Percentiles rank a stretch among this genome's conserved stretches.
Conservation (phyloP, 2,113 vertebrate genomes). For the Dinomys branickii region DNA sequence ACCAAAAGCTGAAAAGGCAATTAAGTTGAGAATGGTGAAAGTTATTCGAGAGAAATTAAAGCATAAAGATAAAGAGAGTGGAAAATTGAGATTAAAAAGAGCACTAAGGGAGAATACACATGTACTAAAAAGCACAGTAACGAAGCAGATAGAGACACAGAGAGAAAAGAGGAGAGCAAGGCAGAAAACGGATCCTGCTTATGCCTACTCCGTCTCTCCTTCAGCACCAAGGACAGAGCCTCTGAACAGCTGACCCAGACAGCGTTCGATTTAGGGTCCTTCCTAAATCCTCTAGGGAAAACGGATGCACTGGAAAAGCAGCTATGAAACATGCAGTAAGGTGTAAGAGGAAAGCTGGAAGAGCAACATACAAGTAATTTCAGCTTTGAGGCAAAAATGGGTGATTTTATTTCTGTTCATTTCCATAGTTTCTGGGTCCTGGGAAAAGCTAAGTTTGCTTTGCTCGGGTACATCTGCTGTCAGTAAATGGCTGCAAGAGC, state of each 20-base stretch:
- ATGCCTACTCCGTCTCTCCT: constrained; percentile 46
- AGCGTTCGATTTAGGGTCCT: constrained; percentile 41
- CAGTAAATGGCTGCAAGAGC: constrained; percentile 59
- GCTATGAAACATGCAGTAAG: constrained; percentile 55
- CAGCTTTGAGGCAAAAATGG: constrained; percentile 71
- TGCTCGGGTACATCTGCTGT: constrained; percentile 44
- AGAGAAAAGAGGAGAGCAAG: neutral
- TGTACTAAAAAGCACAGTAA: constrained; percentile 67
- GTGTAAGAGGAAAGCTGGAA: constrained; percentile 44
- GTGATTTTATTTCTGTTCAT: constrained; percentile 65
- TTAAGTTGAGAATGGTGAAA: constrained; percentile 59
- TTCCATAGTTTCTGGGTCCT: constrained; percentile 63
- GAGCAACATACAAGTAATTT: constrained; percentile 68
- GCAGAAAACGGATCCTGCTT: constrained; percentile 44
- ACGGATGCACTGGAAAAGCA: constrained; percentile 57
- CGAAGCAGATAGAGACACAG: constrained; percentile 14
- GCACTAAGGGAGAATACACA: constrained; percentile 14
- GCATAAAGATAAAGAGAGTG: constrained; percentile 45
- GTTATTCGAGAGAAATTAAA: constrained; percentile 72
- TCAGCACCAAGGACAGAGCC: constrained; percentile 83
- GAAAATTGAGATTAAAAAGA: constrained; percentile 53
- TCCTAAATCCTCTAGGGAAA: constrained; percentile 70
- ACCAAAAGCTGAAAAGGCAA: constrained; percentile 66
- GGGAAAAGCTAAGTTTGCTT: constrained; percentile 76
- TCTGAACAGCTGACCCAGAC: constrained; percentile 51